A percentile compares a stretch with the other conserved stretches of the same genome.
phyloP scores from a whole-genome alignment of 2,113 vertebrate genomes.

The Poecilia latipinna region DNA sequence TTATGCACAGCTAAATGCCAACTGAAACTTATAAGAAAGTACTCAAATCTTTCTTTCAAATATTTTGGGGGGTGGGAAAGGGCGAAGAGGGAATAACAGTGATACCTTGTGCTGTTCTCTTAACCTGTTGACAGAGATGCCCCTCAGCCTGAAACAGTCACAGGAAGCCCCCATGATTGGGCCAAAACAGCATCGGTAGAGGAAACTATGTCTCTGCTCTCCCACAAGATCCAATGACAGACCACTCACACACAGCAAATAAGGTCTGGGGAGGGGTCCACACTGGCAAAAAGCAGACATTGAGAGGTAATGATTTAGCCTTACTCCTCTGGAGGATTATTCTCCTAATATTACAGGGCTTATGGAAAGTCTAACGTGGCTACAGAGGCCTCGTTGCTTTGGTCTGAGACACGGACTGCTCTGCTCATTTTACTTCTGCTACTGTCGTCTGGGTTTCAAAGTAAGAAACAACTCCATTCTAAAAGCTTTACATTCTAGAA shows the following conservation, averaged over 20 bases:
- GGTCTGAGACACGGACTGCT: constrained; percentile 45
- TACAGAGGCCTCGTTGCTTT: constrained; percentile 57
- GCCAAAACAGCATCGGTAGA: constrained; percentile 43
- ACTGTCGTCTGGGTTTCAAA: constrained; percentile 27
- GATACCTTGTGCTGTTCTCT: constrained; percentile 13
- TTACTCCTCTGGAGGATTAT: constrained; percentile 75
- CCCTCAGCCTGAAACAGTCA: constrained; percentile 59
- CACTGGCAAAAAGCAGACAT: constrained; percentile 53
- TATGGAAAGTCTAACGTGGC: constrained; percentile 66
- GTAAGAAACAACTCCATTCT: constrained; percentile 20
- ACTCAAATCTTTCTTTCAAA: not conserved
- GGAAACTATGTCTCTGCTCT: constrained; percentile 71
- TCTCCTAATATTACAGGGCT: constrained; percentile 83
- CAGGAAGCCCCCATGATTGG: constrained; percentile 56
- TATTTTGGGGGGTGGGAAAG: too few species aligned
- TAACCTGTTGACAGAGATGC: constrained; percentile 67
- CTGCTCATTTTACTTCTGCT: constrained; percentile 17
- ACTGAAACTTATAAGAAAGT: not conserved
- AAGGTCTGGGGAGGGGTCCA: constrained; percentile 64
- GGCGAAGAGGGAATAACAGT: not conserved
- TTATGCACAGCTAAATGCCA: not conserved
- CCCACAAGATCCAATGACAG: constrained; percentile 79
- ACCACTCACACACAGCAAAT: constrained; percentile 59
- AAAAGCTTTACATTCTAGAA: not conserved
- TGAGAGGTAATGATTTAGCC: constrained; percentile 65